Base-by-base conservation (phyloP, 2,113 vertebrate genomes). In the Sclerurus mexicanus region DNA sequence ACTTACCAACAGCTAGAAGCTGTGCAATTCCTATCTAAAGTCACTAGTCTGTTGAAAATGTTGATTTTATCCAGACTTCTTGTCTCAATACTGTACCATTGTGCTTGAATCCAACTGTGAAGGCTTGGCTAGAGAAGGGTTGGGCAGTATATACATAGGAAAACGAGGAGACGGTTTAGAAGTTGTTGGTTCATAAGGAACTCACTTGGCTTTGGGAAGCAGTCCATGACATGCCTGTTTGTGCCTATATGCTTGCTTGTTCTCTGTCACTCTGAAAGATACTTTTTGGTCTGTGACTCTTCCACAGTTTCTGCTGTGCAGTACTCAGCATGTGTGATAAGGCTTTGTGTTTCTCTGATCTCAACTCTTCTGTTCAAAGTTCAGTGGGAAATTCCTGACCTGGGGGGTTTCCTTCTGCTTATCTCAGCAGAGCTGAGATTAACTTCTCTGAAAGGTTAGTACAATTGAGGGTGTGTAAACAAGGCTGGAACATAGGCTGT, bases 341-440 rank as follows among this genome's bases (percentile, higher is more conserved):
- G 3, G 53, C 49, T 90, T 94, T 92, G 42, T 55, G 39, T 67
- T 93, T 81, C 68, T 75, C 83, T 84, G 39, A 44, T 72, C 72
- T 85, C 4, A 1, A 28, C 87, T 93, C 52, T 81, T 90, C 58
- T 88, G 52, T 84, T 69, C 40, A 37, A 79, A 82, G 33, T 82
- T 50, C 92, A 91, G 73, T 75, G 76, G 53, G 93, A 68, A 49
- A 89, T 92, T 94, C 79, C 62, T 92, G 90, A 85, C 67, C n/a
- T n/a, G 37, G 56, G 87, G 40, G 28, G n/a, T 89, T 93, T 94
- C 87, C 23, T 3, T 64, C 44, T 44, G 66, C 62, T 89, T 85
- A 49, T 90, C 24, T 89, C 68, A 76, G 79, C 39, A 14, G 58
- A 85, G 58, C 78, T 60, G 69, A 63, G 80, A 64, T 96, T 90